phyloP scores from a whole-genome alignment of 1,140 invertebrate genomes.

The Drosophila teissieri region DNA sequence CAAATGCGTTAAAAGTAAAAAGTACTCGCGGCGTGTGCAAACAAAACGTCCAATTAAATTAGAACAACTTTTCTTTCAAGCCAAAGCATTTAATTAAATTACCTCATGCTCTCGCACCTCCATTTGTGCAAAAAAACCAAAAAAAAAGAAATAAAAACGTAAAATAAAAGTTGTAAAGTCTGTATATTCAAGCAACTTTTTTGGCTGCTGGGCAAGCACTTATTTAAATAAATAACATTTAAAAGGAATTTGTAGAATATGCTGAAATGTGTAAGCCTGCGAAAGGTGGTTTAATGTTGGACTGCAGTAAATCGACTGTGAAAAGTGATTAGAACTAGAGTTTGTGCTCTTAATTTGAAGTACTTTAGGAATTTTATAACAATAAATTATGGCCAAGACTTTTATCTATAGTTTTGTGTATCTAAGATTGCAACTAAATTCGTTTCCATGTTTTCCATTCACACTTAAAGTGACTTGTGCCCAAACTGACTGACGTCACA shows the following conservation, averaged over 20 bases:
- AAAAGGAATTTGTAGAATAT: conserved; percentile 23
- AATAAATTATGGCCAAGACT: too few species aligned
- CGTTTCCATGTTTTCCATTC: neutral
- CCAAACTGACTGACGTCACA: conserved; percentile 4
- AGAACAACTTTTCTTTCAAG: conserved; percentile 72
- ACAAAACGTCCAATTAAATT: conserved; percentile 72
- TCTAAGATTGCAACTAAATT: too few species aligned
- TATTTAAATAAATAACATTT: conserved; percentile 31
- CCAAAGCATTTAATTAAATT: conserved; percentile 73
- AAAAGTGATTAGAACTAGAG: neutral
- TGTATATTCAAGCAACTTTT: conserved; percentile 31
- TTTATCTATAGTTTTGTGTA: too few species aligned
- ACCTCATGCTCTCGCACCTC: conserved; percentile 10
- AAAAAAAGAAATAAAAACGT: neutral
- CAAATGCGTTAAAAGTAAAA: conserved; percentile 44
- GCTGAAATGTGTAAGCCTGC: neutral
- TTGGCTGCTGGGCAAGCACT: conserved; percentile 16
- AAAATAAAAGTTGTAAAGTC: conserved; percentile 27
- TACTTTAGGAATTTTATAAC: too few species aligned
- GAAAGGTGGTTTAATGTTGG: neutral
- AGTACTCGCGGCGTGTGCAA: conserved; percentile 54
- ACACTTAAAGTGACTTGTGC: neutral
- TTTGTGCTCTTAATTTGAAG: too few species aligned
- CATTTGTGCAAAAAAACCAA: neutral
- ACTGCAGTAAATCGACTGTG: neutral